Conservation (phyloP, 2,113 vertebrate species). For the Hylia prasina region DNA sequence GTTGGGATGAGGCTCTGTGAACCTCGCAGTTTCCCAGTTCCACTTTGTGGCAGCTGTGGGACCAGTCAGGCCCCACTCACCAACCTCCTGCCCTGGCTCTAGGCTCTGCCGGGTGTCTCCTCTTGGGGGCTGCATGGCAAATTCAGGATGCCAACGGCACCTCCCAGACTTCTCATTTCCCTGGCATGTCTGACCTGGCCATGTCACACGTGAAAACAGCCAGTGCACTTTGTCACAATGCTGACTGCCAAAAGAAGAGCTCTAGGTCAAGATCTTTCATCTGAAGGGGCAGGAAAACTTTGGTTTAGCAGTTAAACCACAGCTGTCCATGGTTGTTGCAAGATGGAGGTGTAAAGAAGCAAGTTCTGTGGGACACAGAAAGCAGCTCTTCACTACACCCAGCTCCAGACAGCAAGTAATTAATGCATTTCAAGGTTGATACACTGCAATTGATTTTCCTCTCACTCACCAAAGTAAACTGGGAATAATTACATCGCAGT, state of each 20-base stretch:
- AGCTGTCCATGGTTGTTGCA: fast-evolving
- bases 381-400: neutral
- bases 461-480: neutral
- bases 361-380: neutral
- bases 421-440: neutral
- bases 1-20: fast-evolving
- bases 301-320: neutral
- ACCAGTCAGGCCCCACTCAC: neutral
- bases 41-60: fast-evolving
- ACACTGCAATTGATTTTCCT: neutral
- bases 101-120: fast-evolving
- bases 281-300: neutral
- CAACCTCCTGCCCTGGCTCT: neutral
- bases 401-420: neutral
- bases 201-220: neutral
- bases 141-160: neutral
- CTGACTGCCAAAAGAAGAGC: neutral
- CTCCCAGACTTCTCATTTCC: neutral
- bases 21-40: neutral
- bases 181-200: neutral
- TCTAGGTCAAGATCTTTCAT: neutral
- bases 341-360: neutral
- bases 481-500: slow-evolving; percentile 4
- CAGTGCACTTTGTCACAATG: neutral
- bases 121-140: fast-evolving